These are phyloP conservation scores for Diarsia brunnea DNA, from an alignment of 2,888 invertebrate genomes.

Conservation along the genomic window DNA sequence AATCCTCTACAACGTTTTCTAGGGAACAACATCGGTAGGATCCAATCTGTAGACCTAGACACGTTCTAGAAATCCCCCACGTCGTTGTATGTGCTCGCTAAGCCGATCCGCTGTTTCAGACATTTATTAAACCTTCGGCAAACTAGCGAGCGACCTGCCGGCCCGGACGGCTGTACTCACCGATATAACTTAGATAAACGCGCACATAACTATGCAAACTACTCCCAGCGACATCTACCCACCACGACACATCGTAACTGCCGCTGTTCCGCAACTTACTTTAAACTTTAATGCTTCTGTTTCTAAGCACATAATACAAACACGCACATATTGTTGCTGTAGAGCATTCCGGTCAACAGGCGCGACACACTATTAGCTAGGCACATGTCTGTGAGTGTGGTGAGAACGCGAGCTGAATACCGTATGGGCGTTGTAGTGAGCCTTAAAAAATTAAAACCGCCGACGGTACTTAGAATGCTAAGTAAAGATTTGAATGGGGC, in stretches of 20 bases:
- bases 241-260: slow-evolving; percentile 70
- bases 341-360: slow-evolving; percentile 65
- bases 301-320: slow-evolving; percentile 70
- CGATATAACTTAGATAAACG: slow-evolving; percentile 88
- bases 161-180: slow-evolving; percentile 78
- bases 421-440: slow-evolving; percentile 83
- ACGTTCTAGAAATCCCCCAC: slow-evolving; percentile 45
- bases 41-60: slow-evolving; percentile 30
- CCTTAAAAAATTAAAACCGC: slow-evolving; percentile 87
- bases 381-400: slow-evolving; percentile 84
- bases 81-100: slow-evolving; percentile 48
- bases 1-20: slow-evolving; percentile 7
- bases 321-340: slow-evolving; percentile 57
- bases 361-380: slow-evolving; percentile 84
- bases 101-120: slow-evolving; percentile 73
- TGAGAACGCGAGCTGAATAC: slow-evolving; percentile 87
- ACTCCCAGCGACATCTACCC: slow-evolving; percentile 71
- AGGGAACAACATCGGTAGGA: slow-evolving; percentile 2
- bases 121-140: slow-evolving; percentile 75
- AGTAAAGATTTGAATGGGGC: slow-evolving; percentile 85
- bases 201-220: slow-evolving; percentile 88
- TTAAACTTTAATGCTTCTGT: slow-evolving; percentile 71
- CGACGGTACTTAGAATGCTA: slow-evolving; percentile 85
- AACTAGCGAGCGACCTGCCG: slow-evolving; percentile 76
- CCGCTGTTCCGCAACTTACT: slow-evolving; percentile 65